Evolutionary conservation across 1,140 invertebrate genomes (phyloP).

Genomic region (Apis dorsata): DNA sequence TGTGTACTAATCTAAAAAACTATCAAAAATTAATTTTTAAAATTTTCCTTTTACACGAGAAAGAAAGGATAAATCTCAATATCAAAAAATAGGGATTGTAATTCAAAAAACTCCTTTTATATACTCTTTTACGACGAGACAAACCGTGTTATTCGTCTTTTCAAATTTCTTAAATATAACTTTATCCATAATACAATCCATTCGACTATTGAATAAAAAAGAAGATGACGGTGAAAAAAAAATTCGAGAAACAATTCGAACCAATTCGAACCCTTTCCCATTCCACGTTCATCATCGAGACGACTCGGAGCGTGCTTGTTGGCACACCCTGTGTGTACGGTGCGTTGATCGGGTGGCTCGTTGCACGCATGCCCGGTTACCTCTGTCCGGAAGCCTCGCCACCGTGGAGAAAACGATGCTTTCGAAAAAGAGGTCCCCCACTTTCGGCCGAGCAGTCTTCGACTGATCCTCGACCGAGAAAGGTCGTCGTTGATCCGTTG

Average conservation of each 20-base stretch:
- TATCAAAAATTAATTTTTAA: too few relatives aligned
- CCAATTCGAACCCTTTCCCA: constrained; percentile 2
- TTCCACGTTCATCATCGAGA: neutral
- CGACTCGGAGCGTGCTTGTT: neutral
- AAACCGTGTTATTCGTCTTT: too few relatives aligned
- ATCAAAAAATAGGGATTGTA: too few relatives aligned
- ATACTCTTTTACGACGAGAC: too few relatives aligned
- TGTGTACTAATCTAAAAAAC: too few relatives aligned
- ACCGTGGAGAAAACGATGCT: constrained; percentile 56
- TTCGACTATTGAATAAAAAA: too few relatives aligned
- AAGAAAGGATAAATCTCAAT: too few relatives aligned
- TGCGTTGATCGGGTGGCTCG: constrained; percentile 48
- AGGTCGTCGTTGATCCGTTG: constrained; percentile 27
- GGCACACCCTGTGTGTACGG: constrained; percentile 59
- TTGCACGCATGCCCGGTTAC: constrained; percentile 65
- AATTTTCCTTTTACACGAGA: too few relatives aligned
- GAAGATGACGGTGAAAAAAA: too few relatives aligned
- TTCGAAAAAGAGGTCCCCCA: constrained; percentile 61
- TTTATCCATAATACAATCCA: too few relatives aligned
- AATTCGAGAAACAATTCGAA: neutral
- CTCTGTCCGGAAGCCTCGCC: constrained; percentile 62
- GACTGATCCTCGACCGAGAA: constrained; percentile 57
- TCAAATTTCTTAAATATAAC: too few relatives aligned
- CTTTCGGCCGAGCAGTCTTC: constrained; percentile 57
- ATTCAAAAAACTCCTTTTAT: too few relatives aligned